A percentile compares a stretch with the other conserved stretches of the same genome.
Conservation (phyloP, 2,797 vertebrate genomes). For the Taeniopygia guttata region DNA sequence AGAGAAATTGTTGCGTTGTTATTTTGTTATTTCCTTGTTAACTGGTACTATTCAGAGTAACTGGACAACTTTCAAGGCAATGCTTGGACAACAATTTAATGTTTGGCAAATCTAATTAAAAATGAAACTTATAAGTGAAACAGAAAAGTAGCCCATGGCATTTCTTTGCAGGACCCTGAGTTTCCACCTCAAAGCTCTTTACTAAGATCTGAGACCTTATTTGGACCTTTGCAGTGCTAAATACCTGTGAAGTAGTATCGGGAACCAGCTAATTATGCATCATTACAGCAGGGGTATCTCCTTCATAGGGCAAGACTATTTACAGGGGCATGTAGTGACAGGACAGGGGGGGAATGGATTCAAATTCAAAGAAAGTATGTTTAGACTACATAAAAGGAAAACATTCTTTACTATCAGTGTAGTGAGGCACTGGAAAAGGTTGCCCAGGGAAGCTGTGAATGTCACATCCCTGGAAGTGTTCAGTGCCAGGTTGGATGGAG, state of each 20-base stretch:
- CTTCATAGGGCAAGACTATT: neutral
- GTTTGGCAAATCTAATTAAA: neutral
- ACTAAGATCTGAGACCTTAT: neutral
- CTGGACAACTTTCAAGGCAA: neutral
- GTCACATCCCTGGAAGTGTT: neutral
- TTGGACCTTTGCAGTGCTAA: neutral
- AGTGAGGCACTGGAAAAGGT: neutral
- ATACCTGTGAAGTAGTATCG: neutral
- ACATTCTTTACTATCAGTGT: neutral
- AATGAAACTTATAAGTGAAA: neutral
- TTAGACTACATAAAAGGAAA: neutral
- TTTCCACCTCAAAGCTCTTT: neutral
- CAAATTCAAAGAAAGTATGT: neutral
- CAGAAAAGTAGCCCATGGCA: neutral
- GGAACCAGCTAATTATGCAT: neutral
- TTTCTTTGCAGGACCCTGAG: neutral
- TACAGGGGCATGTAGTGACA: neutral
- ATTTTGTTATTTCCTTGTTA: neutral
- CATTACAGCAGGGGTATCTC: neutral
- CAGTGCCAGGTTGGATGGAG: neutral
- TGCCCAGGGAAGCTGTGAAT: neutral
- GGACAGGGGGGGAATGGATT: neutral
- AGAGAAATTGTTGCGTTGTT: neutral
- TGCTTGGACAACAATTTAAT: neutral
- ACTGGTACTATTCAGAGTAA: neutral